These are phyloP conservation scores for Drepana falcataria DNA, from an alignment of 2,888 invertebrate species.

Conservation along the genomic window DNA sequence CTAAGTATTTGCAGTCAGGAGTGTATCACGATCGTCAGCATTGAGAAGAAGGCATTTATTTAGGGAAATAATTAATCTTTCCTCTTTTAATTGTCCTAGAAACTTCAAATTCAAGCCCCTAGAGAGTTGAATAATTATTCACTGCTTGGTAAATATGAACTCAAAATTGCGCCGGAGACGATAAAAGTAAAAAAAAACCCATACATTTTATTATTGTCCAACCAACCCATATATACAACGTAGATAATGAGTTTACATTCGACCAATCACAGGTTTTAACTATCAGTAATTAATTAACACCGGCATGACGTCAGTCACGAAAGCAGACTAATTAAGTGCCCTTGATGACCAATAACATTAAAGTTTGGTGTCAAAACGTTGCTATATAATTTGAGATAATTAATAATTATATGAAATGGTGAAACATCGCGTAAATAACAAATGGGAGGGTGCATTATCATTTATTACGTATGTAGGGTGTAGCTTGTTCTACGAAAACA, in stretches of 20 bases:
- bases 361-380: not conserved
- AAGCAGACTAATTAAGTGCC: no score
- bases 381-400: not conserved
- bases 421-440: constrained; percentile 58
- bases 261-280: constrained; percentile 56
- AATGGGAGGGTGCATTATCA: constrained; percentile 63
- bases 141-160: no score
- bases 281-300: constrained; percentile 24
- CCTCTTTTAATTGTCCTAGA: no score
- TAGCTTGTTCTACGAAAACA: not conserved
- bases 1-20: no score
- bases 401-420: constrained; percentile 31
- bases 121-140: no score
- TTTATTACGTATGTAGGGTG: constrained; percentile 7
- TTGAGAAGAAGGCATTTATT: no score
- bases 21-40: no score
- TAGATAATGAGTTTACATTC: constrained; percentile 22
- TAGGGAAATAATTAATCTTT: no score
- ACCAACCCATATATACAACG: constrained; percentile 18
- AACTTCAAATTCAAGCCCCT: no score
- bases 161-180: no score
- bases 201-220: constrained; percentile 2
- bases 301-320: constrained; percentile 14
- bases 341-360: no score
- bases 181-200: no score